Base-by-base conservation (phyloP, 2,888 invertebrate genomes). In the Cheilosia soror region DNA sequence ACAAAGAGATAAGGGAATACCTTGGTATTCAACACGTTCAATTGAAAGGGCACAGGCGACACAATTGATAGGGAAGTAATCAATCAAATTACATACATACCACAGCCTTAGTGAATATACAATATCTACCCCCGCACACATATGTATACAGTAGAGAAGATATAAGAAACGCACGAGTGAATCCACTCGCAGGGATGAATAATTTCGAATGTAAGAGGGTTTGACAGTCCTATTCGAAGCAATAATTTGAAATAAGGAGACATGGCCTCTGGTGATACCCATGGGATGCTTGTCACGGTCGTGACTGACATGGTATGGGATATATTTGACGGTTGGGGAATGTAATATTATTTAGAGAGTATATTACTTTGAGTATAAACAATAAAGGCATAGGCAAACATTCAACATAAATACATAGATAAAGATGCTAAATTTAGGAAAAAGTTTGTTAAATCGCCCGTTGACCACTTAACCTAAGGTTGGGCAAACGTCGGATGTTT, bases 41-140 rank as follows among this genome's bases (percentile, higher is more conserved):
- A 0, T 40, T 53, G 40, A 57, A 60, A 29, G 13, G n/a, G 11
- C 63, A 69, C 27, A 65, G 57, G 57, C 44, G 57, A 44, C n/a
- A 11, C 42, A 44, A 42, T 42, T 60, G 66, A 68, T 65, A 73
- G 58, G 53, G 40, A 72, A 78, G 68, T 55, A 78, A 78, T 83
- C 73, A 68, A 68, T 73, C 72, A 73, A 66, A 63, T 42, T 25
- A 42, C 69, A 58, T 44, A n/a, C 57, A 37, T 37, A n/a, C 57
- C n/a, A 15, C 4, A 13, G 13, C 2, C 13, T 42, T 37, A 44
- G 42, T 11, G 31, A 31, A 44, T 5, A n/a, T 13, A n/a, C 5
- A n/a, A 27, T 25, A 57, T 29, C 9, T 27, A 55, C 57, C 0
- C 7, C 33, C 9, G 20, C 33, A 33, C 33, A 33, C 9, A 11